Base-by-base conservation (phyloP, 1,140 invertebrate genomes). In the Saccostrea glomerata region DNA sequence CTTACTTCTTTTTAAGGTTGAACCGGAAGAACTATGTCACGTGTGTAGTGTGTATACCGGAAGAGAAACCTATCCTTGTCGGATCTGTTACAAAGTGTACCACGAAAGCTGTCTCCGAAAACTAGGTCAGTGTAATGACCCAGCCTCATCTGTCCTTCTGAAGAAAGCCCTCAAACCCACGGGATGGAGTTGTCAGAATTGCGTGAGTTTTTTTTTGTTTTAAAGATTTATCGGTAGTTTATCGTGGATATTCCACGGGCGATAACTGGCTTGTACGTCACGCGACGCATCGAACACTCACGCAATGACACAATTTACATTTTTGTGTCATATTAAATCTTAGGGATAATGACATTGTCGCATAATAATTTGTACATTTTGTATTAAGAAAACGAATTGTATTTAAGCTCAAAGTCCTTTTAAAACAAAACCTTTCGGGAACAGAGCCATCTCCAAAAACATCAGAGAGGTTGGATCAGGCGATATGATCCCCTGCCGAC, bases 21-120 rank as follows among this genome's bases (percentile, higher is more conserved):
- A 87, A 89, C 90, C 90, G 7, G 92, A 92, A 30, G 90, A 91
- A 58, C 86, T 92, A 20, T 92, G 92, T 86, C 91, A 92, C 82
- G 88, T 92, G 13, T 92, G 92, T 60, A 90, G 91, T 83, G 92
- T 92, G 0, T 92, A 92, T 84, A 92, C 92, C 13, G 92, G 92
- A 5, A 85, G 90, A 60, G 90, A 92, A 70, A 90, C 89, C 15
- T 90, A 90, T 58, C 88, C 91, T 9, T 92, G 92, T 86, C 86
- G 90, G 13, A 92, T 92, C 20, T 92, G 92, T 54, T 90, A 86
- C 54, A 88, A 89, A 60, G 90, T 90, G 17, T 92, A 90, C 82
- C 92, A 92, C 84, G 89, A 91, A 73, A 88, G 90, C 25, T 92
- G 92, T 87, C 86, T 92, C 12, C 60, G 88, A 70, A 92, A 92